Evolutionary conservation across 2,888 invertebrate species (phyloP).

Genomic region (Ornithoptera alexandrae): DNA sequence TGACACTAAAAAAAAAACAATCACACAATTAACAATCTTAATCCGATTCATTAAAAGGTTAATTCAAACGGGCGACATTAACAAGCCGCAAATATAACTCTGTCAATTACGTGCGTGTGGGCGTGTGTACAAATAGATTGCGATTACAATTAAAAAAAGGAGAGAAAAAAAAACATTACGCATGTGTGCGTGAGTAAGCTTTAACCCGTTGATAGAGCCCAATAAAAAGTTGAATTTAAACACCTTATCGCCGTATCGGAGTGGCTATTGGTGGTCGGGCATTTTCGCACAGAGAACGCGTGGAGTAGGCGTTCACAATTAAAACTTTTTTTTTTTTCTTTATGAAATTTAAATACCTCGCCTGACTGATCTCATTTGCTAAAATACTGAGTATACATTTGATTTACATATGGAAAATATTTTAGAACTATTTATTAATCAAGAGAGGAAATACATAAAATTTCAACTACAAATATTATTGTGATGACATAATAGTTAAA

Average conservation of each 20-base stretch:
- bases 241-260: conserved; percentile 61
- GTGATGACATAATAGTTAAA: too few species aligned
- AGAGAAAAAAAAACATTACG: conserved; percentile 34
- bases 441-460: too few species aligned
- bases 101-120: conserved; percentile 31
- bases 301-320: conserved; percentile 38
- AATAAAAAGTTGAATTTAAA: conserved; percentile 74
- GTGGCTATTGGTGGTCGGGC: conserved; percentile 55
- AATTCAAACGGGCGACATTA: neutral
- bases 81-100: conserved; percentile 16
- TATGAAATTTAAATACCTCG: neutral
- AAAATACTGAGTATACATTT: too few species aligned
- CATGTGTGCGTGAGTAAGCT: conserved; percentile 61
- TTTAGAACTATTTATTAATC: too few species aligned
- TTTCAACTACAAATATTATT: too few species aligned
- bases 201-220: conserved; percentile 58
- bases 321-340: conserved; percentile 13
- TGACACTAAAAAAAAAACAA: conserved; percentile 1
- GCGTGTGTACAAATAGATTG: conserved; percentile 39
- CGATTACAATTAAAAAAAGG: conserved; percentile 39
- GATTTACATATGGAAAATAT: too few species aligned
- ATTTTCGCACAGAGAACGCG: conserved; percentile 35
- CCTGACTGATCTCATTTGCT: too few species aligned
- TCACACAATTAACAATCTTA: conserved; percentile 16
- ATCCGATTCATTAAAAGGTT: neutral